Conservation (phyloP, 30 jellyfish, hydroid and myxozoan species). For the Aurelia sp. region DNA sequence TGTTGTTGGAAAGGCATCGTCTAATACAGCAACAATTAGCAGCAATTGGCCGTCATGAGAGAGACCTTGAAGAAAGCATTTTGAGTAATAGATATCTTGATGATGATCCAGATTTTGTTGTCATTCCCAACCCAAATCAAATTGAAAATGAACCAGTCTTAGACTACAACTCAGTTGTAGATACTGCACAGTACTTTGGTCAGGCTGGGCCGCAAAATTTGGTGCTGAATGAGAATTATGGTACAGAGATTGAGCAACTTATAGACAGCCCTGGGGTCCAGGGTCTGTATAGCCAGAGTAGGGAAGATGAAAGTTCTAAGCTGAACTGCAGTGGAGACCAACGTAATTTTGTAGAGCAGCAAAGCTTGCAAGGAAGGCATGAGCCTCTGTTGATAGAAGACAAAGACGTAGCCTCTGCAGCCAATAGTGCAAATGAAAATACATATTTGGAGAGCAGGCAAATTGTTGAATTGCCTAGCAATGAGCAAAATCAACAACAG, state of each 20-base stretch:
- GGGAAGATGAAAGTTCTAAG: neutral
- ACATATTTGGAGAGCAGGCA: neutral
- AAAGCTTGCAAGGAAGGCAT: neutral
- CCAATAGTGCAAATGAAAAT: neutral
- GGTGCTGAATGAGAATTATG: neutral
- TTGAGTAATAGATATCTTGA: neutral
- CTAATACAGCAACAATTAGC: constrained; percentile 84
- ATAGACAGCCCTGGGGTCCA: neutral
- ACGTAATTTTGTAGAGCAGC: neutral
- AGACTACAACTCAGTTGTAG: neutral
- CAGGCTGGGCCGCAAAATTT: too few species aligned
- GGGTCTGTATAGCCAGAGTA: neutral
- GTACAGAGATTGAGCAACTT: neutral
- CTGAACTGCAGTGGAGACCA: neutral
- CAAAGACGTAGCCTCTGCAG: neutral
- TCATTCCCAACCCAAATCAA: constrained; percentile 34
- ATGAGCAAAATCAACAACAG: neutral
- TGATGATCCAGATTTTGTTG: constrained; percentile 28
- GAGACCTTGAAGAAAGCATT: constrained; percentile 14
- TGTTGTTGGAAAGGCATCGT: constrained; percentile 80
- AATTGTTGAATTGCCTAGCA: neutral
- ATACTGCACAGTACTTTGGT: too few species aligned
- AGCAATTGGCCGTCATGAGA: constrained; percentile 51
- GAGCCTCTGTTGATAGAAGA: neutral
- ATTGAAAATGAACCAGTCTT: neutral